Conservation (phyloP, 2,113 vertebrate genomes). For the Montifringilla adamsi region DNA sequence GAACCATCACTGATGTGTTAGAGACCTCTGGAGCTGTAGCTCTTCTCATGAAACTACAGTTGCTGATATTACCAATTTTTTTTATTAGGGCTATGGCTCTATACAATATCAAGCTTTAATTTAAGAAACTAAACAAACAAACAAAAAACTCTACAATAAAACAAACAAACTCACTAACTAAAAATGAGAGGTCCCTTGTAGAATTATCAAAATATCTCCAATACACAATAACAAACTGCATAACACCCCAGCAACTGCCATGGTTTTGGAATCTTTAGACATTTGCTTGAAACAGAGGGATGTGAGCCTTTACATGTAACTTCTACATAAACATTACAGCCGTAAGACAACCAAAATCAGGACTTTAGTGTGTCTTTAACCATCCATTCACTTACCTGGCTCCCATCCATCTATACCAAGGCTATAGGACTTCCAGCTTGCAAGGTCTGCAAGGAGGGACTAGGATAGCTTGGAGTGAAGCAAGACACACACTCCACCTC, state of each 20-base stretch:
- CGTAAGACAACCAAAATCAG: background rate
- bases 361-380: background rate
- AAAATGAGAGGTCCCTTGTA: background rate
- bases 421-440: background rate
- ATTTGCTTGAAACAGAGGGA: background rate
- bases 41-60: background rate
- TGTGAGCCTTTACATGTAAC: background rate
- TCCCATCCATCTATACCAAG: background rate
- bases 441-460: background rate
- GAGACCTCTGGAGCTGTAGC: constrained; percentile 56
- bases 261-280: background rate
- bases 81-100: background rate
- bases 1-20: constrained; percentile 30
- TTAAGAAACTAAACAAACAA: background rate
- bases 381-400: background rate
- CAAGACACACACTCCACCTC: background rate
- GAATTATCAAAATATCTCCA: background rate
- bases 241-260: background rate
- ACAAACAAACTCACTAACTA: background rate
- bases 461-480: background rate
- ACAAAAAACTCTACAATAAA: background rate
- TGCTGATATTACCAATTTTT: background rate
- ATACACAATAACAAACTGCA: background rate
- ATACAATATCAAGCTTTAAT: background rate
- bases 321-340: background rate